phyloP scores from a whole-genome alignment of 2,113 vertebrate genomes.

The Pseudopodoces humilis region DNA sequence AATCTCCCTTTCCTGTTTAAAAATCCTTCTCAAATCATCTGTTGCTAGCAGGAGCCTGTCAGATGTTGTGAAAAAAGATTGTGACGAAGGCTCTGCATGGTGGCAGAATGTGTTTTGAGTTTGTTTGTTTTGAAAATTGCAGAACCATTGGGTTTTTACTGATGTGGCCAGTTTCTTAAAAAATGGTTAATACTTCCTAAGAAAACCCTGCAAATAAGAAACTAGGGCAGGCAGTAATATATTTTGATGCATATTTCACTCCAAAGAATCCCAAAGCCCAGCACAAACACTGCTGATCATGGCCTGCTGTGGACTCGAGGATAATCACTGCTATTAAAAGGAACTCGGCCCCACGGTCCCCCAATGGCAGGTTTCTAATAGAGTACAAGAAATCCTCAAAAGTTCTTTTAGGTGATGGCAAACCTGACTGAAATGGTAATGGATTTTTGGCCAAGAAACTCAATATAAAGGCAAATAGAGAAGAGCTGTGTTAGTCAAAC shows the following conservation, averaged over 20 bases:
- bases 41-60: neutral
- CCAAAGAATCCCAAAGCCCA: neutral
- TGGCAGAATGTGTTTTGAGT: neutral
- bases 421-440: constrained; percentile 42
- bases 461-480: constrained; percentile 60
- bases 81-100: neutral
- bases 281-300: neutral
- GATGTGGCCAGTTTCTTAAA: neutral
- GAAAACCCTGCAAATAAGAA: neutral
- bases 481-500: constrained; percentile 44
- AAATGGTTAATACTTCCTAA: neutral
- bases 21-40: neutral
- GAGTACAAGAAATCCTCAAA: neutral
- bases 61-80: neutral
- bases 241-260: neutral
- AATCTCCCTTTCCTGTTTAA: neutral
- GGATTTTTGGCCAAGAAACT: constrained; percentile 55
- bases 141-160: neutral
- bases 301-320: neutral
- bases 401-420: neutral
- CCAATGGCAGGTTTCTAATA: neutral
- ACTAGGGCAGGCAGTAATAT: neutral
- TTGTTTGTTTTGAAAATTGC: neutral
- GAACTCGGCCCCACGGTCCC: neutral
- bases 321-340: neutral